Conservation (phyloP, 2,797 vertebrate species). For the Manis pentadactyla region DNA sequence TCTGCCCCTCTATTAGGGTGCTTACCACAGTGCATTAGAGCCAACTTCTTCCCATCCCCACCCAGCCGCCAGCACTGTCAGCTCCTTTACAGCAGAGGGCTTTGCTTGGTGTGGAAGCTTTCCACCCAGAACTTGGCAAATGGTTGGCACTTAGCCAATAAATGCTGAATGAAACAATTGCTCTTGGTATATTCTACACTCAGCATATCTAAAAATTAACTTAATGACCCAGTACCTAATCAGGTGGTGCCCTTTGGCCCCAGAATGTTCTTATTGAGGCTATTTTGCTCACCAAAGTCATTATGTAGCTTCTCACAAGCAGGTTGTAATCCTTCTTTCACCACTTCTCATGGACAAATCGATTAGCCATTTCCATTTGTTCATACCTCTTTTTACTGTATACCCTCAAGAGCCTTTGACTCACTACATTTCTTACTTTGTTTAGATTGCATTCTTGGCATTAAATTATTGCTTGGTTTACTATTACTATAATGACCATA, state of each 20-base stretch:
- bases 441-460: background rate
- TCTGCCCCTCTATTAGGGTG: background rate
- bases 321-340: background rate
- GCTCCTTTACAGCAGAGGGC: background rate
- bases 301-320: slow-evolving; percentile 20
- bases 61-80: background rate
- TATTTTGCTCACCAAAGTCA: slow-evolving; percentile 27
- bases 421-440: slow-evolving; percentile 8
- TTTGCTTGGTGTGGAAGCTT: background rate
- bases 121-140: background rate
- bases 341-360: background rate
- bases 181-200: background rate
- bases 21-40: background rate
- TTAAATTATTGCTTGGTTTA: slow-evolving; percentile 1
- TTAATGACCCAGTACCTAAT: background rate
- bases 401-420: background rate
- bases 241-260: background rate
- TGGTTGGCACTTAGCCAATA: background rate
- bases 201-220: slow-evolving; percentile 2
- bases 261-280: background rate
- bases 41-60: background rate
- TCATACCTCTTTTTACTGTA: background rate
- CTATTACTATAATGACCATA: background rate
- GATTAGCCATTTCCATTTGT: background rate
- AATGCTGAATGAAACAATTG: background rate